Evolutionary conservation across 2,888 invertebrate species (phyloP), one percentile per base, ranked within the genome.

Genomic region (Crioceris asparagi): DNA sequence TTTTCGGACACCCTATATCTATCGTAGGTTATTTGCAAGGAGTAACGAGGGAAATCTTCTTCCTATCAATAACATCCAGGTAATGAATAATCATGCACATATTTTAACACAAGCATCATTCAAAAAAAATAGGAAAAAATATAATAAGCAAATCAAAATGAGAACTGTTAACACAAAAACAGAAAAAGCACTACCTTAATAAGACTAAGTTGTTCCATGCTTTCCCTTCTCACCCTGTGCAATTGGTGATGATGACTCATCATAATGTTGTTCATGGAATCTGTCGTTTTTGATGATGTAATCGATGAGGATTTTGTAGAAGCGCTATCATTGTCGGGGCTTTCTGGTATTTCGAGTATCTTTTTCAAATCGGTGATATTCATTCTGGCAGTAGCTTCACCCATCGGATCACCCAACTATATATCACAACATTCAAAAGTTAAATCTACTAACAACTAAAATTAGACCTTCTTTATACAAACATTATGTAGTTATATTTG

Each of bases 171-270:
- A 42, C 33, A 11, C 4, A 11, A 27, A 27, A 15, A 33, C 25
- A 17, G 33, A 40, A 48, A 29, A 45, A 40, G 34, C 54, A 50
- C 58, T 61, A 85, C 82, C 75, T 91, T 91, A 65, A 94, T 85
- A 26, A 94, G 74, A 60, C 92, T 87, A 66, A 96, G 76, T 61
- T 92, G 91, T 65, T 94, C 93, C 94, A 94, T 94, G 67, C 88
- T 90, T 64, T 91, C 87, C 29, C 88, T 72, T 50, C 88, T 76
- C 49, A 88, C 81, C 57, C 87, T 68, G 49, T 74, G 71, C 48
- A 62, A 52, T 44, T 57, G 52, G 36, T 47, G 34, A 35, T 39
- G 35, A 38, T 41, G n/a, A n/a, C n/a, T n/a, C n/a, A n/a, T n/a
- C n/a, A n/a, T 41, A 36, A 40, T 35, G 32, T 43, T 41, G 38